Base-by-base conservation (phyloP, 2,888 invertebrate genomes). In the Gortyna flavago region DNA sequence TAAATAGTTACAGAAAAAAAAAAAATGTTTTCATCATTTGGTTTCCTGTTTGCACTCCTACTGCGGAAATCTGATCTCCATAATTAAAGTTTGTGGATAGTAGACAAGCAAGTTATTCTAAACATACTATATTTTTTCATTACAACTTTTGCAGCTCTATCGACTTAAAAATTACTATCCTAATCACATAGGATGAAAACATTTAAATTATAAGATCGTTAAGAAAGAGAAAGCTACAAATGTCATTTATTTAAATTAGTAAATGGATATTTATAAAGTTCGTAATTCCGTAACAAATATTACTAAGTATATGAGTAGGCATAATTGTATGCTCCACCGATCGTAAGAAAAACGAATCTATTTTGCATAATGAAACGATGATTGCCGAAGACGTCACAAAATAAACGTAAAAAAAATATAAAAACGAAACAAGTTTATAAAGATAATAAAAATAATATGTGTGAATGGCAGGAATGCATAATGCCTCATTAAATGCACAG, bases 381-480 rank as follows among this genome's bases (percentile, higher is more conserved):
- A 79, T 38, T 65, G 11, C 21, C 57, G 21, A 18, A 48, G 1
- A 61, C 59, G n/a, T 61, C n/a, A 69, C 21, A 25, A 67, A 38
- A 61, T 48, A 67, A 66, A 75, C 44, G n/a, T 65, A 41, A 41
- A 67, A 38, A 51, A 64, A 38, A 44, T 48, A 41, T 16, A 64
- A n/a, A 29, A 73, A 35, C 68, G 2, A 54, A 72, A 72, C 69
- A 44, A 72, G 72, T 72, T 71, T 75, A 13, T 18, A 57, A n/a
- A 67, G 41, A 38, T 70, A 75, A 61, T 67, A 75, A 80, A 70
- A 80, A 70, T 29, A 65, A 41, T 35, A 41, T 54, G 67, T 75
- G 59, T 74, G 66, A 69, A 77, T 32, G 38, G 38, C 18, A 73
- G 51, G 72, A 85, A 87, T 85, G 67, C 57, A 77, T 77, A 86